Conservation (phyloP, 2,888 invertebrate species). For the Entomobrya proxima region DNA sequence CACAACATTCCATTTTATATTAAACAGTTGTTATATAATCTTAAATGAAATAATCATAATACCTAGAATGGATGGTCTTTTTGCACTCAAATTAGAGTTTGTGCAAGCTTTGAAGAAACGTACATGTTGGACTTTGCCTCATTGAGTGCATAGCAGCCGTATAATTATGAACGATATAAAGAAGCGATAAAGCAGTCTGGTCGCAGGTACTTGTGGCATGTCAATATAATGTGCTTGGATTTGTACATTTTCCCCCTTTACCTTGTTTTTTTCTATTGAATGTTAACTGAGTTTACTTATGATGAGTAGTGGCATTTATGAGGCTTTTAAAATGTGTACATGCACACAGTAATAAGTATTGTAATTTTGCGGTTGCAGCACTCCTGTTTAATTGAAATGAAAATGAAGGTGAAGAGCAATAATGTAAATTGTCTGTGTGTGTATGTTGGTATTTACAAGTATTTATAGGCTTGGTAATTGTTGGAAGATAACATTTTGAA, state of each 20-base stretch:
- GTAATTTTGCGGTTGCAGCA: background rate
- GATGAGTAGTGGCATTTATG: background rate
- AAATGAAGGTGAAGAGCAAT: constrained; percentile 28
- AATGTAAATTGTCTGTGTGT: background rate
- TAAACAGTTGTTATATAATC: background rate
- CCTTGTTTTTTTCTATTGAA: constrained; percentile 33
- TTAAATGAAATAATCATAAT: background rate
- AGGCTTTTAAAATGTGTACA: background rate
- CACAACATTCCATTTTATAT: background rate
- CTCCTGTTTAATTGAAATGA: background rate
- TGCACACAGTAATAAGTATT: background rate
- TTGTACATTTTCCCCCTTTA: constrained; percentile 15
- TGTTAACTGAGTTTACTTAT: background rate
- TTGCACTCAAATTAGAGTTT: constrained; percentile 1
- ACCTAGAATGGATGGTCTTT: background rate
- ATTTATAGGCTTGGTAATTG: background rate
- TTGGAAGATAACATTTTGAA: constrained; percentile 18
- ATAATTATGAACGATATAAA: background rate
- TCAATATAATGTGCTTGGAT: background rate
- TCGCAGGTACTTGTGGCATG: background rate
- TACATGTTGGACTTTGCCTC: background rate
- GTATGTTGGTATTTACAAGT: background rate
- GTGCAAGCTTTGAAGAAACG: too few relatives aligned
- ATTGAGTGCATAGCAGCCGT: background rate
- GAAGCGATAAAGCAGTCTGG: background rate